Evolutionary conservation across 2,888 invertebrate species (phyloP).

Genomic region (Heliconius charithonia): DNA sequence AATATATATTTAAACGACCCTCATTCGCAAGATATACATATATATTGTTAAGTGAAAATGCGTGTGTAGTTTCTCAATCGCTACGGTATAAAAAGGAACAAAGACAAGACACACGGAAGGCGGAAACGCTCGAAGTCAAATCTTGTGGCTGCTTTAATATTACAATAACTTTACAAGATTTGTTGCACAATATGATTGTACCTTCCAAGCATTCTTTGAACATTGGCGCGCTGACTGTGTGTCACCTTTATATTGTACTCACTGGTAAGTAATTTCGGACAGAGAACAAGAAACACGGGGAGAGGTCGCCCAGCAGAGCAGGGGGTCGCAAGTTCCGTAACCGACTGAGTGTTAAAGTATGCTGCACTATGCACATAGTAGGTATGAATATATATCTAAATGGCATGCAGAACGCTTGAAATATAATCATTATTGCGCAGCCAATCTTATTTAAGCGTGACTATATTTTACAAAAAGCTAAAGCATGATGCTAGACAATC

Average conservation of each 20-base stretch:
- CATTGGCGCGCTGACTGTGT: conserved; percentile 70
- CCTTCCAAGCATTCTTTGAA: conserved; percentile 82
- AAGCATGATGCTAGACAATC: conserved; percentile 84
- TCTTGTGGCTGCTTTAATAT: conserved; percentile 82
- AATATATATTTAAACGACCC: conserved; percentile 20
- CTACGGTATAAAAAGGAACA: conserved; percentile 70
- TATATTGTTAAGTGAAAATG: conserved; percentile 53
- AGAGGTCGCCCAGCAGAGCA: conserved; percentile 54
- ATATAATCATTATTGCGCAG: conserved; percentile 84
- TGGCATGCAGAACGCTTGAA: conserved; percentile 85
- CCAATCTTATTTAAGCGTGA: conserved; percentile 84
- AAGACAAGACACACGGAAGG: conserved; percentile 80
- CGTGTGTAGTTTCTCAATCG: conserved; percentile 79
- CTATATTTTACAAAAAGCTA: conserved; percentile 84
- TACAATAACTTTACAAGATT: conserved; percentile 84
- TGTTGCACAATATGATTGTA: conserved; percentile 83
- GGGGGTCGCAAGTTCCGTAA: conserved; percentile 75
- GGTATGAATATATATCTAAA: conserved; percentile 84
- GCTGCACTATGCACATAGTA: conserved; percentile 82
- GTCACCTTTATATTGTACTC: conserved; percentile 82
- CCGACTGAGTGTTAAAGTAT: conserved; percentile 80
- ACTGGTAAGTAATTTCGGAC: conserved; percentile 55
- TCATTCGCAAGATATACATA: neutral
- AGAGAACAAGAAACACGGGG: conserved; percentile 56
- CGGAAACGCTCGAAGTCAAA: conserved; percentile 76